Evolutionary conservation across 2,888 invertebrate genomes (phyloP), one percentile per base, ranked within the genome.

Genomic region (Hirtodrosophila histrioides): DNA sequence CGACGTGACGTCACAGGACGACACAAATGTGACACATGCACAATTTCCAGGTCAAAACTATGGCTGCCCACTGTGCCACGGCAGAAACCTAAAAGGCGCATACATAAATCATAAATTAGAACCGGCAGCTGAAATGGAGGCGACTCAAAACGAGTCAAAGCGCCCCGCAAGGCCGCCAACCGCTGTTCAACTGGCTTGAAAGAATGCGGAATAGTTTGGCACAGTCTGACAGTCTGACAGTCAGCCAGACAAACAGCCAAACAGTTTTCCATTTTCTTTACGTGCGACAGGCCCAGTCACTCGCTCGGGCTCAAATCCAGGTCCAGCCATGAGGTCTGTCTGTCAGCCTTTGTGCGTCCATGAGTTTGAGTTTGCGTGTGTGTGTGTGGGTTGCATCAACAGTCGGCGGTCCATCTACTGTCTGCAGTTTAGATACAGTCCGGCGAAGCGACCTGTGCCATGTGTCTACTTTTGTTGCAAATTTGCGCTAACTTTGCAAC

Each of bases 31-130:
- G 63, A 64, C 68, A 77, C 68, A 78, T 64, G 62, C 62, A 86
- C 84, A 66, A 66, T 77, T 84, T 75, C 63, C 81, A 60, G 81
- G 81, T 82, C 81, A 86, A 45, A 74, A 40, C 55, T 51, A 46
- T 31, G 62, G 41, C 62, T 85, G 81, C 81, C 87, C 71, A 82
- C 87, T 77, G 81, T 67, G 81, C 64, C 51, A 40, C 39, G 48
- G 36, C 39, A 62, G 46, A 54, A 67, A 67, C 58, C 23, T 62
- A 61, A 17, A 17, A 51, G 23, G 33, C 60, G 45, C 49, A 41
- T 10, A 61, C 70, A 86, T 82, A 82, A 82, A 86, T 82, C 81
- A 86, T 82, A 82, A 80, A 86, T 86, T 84, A 71, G 70, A 74
- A 68, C 56, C 87, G 63, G 71, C 85, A 86, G 86, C 81, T 71